Evolutionary conservation across 2,888 invertebrate genomes (phyloP), one percentile per base, ranked within the genome.

Genomic region (Xanthia icteritia): DNA sequence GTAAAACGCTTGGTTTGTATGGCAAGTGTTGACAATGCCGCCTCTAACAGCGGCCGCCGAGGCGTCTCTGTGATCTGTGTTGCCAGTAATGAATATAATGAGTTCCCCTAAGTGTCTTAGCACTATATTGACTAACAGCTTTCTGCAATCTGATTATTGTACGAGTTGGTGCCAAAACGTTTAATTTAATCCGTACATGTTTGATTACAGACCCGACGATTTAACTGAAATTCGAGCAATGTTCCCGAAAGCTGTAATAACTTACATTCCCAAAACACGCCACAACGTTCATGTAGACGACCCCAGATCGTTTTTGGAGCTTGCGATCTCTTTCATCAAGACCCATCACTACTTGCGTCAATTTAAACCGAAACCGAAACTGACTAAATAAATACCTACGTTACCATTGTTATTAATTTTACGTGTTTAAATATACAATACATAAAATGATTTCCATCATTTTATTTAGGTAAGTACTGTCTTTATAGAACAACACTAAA

Each of bases 201-300:
- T 79, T 60, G 56, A 70, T 93, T 91, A 13, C 92, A 96, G 96
- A 1, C 92, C 95, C 3, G 96, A 96, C 51, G 98, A 98, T 92
- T 97, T 97, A 82, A 93, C 95, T 0, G 91, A 92, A 23, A 98
- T 99, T 73, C 95, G 97, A 79, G 94, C 96, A 70, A 81, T 93
- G 82, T 96, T 96, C 68, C 95, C 96, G 0, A 88, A 88, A 6
- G 94, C 95, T 1, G 93, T 94, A 2, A 88, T 96, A 56, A 91
- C 90, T 0, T 96, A 94, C 82, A 86, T 96, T 4, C 90, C 90
- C 1, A 92, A 92, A 48, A 89, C 94, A 1, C 92, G 93, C 0
- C 96, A 96, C 89, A 88, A 93, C 69, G 84, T 95, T 0, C 94
- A 96, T 56, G 61, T 86, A 0, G 95, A 96, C 11, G 93, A 95